These are phyloP conservation scores for Polymixis lichenea DNA, from an alignment of 2,888 invertebrate genomes.

Conservation along the genomic window DNA sequence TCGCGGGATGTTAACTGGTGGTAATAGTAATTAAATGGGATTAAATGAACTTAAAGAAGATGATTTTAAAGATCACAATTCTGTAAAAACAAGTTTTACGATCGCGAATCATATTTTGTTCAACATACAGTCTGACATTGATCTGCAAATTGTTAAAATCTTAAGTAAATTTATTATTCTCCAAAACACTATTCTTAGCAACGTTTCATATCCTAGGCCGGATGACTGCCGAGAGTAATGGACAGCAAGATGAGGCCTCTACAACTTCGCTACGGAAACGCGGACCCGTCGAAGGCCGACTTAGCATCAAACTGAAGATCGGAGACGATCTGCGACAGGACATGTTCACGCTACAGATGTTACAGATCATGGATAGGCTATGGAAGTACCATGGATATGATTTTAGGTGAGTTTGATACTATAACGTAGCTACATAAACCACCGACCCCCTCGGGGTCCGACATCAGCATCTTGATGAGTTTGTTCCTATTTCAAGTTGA, in stretches of 20 bases:
- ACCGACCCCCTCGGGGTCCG: too few species aligned
- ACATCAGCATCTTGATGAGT: too few species aligned
- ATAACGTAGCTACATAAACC: too few species aligned
- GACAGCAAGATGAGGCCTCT: constrained; percentile 98
- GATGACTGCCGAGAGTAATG: constrained; percentile 95
- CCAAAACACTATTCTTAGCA: background rate
- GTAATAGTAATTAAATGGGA: too few species aligned
- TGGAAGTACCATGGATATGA: constrained; percentile 99
- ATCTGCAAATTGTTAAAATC: too few species aligned
- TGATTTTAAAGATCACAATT: too few species aligned
- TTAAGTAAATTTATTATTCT: background rate
- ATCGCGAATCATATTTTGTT: too few species aligned
- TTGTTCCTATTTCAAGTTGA: too few species aligned
- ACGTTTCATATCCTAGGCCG: constrained; percentile 72
- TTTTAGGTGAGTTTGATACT: constrained; percentile 91
- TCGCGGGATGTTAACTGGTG: too few species aligned
- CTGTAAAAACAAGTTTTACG: too few species aligned
- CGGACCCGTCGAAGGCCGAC: constrained; percentile 95
- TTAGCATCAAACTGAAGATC: constrained; percentile 97
- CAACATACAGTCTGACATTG: too few species aligned
- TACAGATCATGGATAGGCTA: constrained; percentile 98
- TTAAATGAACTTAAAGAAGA: too few species aligned
- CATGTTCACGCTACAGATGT: constrained; percentile 99
- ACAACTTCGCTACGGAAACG: constrained; percentile 97
- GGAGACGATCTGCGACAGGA: constrained; percentile 99